Evolutionary conservation across 64 coral and sea anemone species (phyloP), one percentile per base, ranked within the genome.

Genomic region (Pocillopora verrucosa): DNA sequence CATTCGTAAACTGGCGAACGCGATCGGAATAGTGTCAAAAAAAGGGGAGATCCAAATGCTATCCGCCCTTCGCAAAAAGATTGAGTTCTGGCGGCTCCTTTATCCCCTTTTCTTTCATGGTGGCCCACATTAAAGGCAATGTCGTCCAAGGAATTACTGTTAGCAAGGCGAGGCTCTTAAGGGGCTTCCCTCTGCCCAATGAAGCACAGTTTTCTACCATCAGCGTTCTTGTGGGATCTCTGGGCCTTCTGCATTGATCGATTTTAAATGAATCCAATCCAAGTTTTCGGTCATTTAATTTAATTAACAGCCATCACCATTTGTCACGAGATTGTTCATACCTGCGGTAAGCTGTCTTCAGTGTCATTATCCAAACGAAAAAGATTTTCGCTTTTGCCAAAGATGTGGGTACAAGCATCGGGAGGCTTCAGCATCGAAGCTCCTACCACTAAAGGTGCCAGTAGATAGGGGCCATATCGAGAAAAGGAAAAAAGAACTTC

Each of bases 371-470:
- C 38, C 76, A 15, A 78, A 78, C 5, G 76, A 78, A 2, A 37
- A 51, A 20, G 76, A 78, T 12, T 78, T 78, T 78, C 41, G 76
- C 22, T 78, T 78, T 58, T 78, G 76, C 22, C 76, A 78, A 16
- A 16, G 51, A 1, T 78, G 76, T 17, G 76, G 38, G 11, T 78
- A 78, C 45, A 14, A 65, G 60, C 69, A 30, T 30, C 30, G 90
- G 9, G 56, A 57, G 64, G 25, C 35, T 0, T 35, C 37, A n/a
- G 0, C 11, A 16, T 16, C 16, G 17, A 45, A 34, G 35, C 35
- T 34, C 10, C 34, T 41, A 13, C 3, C 35, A 11, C 17, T 69
- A 20, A 65, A 56, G 83, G 38, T 19, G 38, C 37, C 37, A 51
- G 69, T 57, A 72, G 30, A 86, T 70, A 56, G 72, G 12, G 19